Evolutionary conservation across 1,140 invertebrate genomes (phyloP).

Genomic region (Battus philenor): DNA sequence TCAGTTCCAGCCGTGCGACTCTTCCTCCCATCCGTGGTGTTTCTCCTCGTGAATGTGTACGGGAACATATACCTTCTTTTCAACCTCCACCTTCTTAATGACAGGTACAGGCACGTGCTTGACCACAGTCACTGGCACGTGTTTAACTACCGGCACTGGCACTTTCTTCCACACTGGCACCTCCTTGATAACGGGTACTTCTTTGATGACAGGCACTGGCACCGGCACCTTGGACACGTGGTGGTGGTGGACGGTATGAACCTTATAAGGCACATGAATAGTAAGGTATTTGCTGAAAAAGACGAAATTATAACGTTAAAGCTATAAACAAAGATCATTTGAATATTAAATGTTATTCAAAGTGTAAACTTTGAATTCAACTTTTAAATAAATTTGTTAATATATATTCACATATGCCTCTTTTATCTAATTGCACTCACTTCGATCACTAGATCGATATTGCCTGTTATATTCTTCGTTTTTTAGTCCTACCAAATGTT

Average conservation of each 20-base stretch:
- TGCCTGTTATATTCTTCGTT: background rate
- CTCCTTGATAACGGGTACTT: conserved; percentile 58
- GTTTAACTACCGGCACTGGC: conserved; percentile 54
- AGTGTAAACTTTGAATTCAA: too few species aligned
- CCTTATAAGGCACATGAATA: conserved; percentile 79
- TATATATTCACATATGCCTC: background rate
- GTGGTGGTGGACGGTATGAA: conserved; percentile 79
- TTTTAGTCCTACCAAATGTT: too few species aligned
- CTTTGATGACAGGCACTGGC: conserved; percentile 72
- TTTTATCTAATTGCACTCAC: too few species aligned
- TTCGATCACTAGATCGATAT: too few species aligned
- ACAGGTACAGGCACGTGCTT: conserved; percentile 57
- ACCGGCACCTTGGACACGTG: conserved; percentile 77
- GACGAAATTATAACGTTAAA: conserved; percentile 10
- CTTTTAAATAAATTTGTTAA: background rate
- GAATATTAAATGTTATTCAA: too few species aligned
- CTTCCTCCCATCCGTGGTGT: conserved; percentile 62
- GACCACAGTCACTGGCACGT: conserved; percentile 52
- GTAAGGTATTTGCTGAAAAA: conserved; percentile 75
- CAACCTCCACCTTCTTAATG: conserved; percentile 64
- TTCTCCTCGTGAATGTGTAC: conserved; percentile 49
- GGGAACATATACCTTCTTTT: conserved; percentile 62
- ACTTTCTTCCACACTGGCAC: conserved; percentile 60
- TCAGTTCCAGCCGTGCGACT: conserved; percentile 71
- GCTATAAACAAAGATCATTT: too few species aligned